phyloP scores from a whole-genome alignment of 2,113 vertebrate genomes.

The Ramphastos sulfuratus region DNA sequence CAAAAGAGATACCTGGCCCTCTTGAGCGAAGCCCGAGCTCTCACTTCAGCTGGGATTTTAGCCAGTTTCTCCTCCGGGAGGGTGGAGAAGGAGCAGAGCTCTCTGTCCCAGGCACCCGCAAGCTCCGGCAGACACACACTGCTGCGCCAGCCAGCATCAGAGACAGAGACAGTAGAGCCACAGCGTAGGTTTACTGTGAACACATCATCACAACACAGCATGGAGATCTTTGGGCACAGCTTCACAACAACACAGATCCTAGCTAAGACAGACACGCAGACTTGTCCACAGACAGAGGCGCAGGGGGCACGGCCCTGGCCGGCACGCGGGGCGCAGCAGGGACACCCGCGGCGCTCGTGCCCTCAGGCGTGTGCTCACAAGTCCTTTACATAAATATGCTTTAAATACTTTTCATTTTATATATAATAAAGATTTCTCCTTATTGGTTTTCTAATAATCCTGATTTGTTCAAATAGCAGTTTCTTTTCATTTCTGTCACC shows the following conservation, averaged over 20 bases:
- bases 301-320: slow-evolving; percentile 29
- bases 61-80: neutral
- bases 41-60: neutral
- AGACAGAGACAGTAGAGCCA: slow-evolving; percentile 1
- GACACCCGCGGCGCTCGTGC: slow-evolving; percentile 7
- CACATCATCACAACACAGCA: slow-evolving; percentile 26
- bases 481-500: slow-evolving; percentile 14
- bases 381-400: slow-evolving; percentile 57
- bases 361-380: slow-evolving; percentile 53
- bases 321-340: neutral
- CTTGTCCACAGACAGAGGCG: slow-evolving; percentile 30
- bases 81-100: fast-evolving
- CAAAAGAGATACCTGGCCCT: neutral
- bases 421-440: slow-evolving; percentile 72
- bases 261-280: slow-evolving; percentile 49
- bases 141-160: neutral
- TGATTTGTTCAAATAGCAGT: slow-evolving; percentile 66
- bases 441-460: slow-evolving; percentile 64
- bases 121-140: neutral
- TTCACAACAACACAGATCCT: slow-evolving; percentile 42
- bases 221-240: slow-evolving; percentile 66
- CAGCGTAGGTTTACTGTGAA: slow-evolving; percentile 63
- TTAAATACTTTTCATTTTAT: slow-evolving; percentile 69
- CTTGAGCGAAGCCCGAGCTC: neutral
- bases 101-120: neutral